phyloP scores from a whole-genome alignment of 2,888 invertebrate genomes.

The Spisula subtruncata region DNA sequence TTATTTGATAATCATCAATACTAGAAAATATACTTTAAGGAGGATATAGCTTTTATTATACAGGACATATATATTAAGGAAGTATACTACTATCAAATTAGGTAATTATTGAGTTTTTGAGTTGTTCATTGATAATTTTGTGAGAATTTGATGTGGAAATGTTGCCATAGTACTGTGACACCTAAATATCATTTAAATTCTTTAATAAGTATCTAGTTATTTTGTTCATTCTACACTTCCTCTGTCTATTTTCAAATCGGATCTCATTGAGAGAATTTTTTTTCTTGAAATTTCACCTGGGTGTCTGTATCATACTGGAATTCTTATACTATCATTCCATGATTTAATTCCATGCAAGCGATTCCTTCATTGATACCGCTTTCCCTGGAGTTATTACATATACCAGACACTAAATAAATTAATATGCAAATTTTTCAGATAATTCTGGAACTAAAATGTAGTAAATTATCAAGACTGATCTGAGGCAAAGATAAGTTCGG shows the following conservation, averaged over 20 bases:
- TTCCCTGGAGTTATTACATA: slow-evolving; percentile 1
- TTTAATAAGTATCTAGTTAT: background rate
- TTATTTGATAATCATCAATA: background rate
- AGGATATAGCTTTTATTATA: background rate
- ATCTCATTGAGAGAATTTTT: background rate
- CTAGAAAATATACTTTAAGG: background rate
- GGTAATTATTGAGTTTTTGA: no score
- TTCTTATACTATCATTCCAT: background rate
- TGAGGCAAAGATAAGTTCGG: background rate
- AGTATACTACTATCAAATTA: background rate
- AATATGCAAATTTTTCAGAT: slow-evolving; percentile 19
- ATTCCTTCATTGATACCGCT: background rate
- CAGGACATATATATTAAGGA: background rate
- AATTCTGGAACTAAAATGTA: background rate
- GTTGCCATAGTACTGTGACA: background rate
- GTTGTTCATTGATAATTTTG: background rate
- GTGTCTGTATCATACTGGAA: background rate
- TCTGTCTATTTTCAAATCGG: background rate
- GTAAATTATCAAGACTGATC: slow-evolving; percentile 11
- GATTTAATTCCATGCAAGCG: background rate
- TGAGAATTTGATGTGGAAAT: background rate
- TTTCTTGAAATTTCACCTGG: slow-evolving; percentile 6
- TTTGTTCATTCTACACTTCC: background rate
- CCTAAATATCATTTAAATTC: background rate
- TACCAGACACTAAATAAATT: slow-evolving; percentile 18